Evolutionary conservation across 2,113 vertebrate genomes (phyloP), one percentile per base, ranked within the genome.

Genomic region (Anguilla rostrata): DNA sequence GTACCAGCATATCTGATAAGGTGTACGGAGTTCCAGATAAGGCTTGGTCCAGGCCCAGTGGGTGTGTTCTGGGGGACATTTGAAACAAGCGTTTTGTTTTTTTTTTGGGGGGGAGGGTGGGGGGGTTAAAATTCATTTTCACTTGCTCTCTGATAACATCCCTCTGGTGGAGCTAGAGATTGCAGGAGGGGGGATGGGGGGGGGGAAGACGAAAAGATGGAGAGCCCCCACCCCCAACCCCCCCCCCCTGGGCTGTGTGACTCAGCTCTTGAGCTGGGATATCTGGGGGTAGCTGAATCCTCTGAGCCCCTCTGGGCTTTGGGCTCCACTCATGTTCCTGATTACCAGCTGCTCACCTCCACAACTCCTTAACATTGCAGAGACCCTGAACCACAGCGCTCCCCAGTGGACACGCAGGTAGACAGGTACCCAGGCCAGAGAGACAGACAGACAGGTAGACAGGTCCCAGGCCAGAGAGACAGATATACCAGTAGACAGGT

Each of bases 301-400:
- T 34, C 26, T 57, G n/a, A 4, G 53, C 4, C 43, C 78, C 39
- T 20, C 49, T n/a, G n/a, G 15, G 78, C 75, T 78, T 53, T 56
- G 43, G 60, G 60, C 18, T 39, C 29, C 34, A n/a, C 16, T 53
- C 20, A 12, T 26, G 43, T 26, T 79, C 71, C 46, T 22, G 49
- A 79, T 53, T 56, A 85, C 46, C 84, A 85, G 75, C 75, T 85
- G 75, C 78, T 85, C 84, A 85, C 78, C 84, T 81, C 81, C 34
- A 39, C 84, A 80, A 22, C 46, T 39, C 9, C 39, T 80, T 60
- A 85, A 85, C 41, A 41, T 60, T 22, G 12, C 39, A 5, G 49
- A 71, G n/a, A 9, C n/a, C 4, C 66, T 8, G 63, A 3, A 11
- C 22, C 1, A 8, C 20, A 26, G 60, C 60, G 16, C 60, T 66